Base-by-base conservation (phyloP, 92 coral and sea anemone genomes). In the Bergia sp. region DNA sequence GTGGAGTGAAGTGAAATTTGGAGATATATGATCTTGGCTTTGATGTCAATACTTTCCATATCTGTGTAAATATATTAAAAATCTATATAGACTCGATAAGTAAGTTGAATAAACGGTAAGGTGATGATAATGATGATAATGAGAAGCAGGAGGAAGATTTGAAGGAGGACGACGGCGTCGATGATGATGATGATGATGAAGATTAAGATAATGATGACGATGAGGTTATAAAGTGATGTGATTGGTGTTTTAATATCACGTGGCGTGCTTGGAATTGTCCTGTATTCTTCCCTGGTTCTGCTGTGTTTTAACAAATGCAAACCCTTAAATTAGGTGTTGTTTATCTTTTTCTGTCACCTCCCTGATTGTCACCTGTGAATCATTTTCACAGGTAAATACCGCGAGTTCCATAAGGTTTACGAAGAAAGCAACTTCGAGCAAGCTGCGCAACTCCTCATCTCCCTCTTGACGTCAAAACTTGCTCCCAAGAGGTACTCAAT, bases 401-500 rank as follows among this genome's bases (percentile, higher is more conserved):
- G 98, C 7, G 99, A 97, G 84, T 97, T 97, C 85, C 99, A 97
- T 82, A 90, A 89, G 73, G 91, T 96, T 91, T 97, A 97, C 86
- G 99, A 92, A 82, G 96, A 94, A 36, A 92, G 96, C 85, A 89
- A 93, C 47, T 94, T 97, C 83, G 71, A 82, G 3, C 95, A 92
- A 23, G 98, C 99, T 67, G 95, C 95, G 3, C 86, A 89, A n/a
- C 93, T 97, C 67, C 89, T 97, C 57, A 89, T 97, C 74, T 97
- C 99, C 9, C 92, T 97, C 53, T 90, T 97, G 66, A 94, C 99
- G 21, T 97, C 99, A n/a, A 95, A 95, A 85, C 98, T 97, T 40
- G 98, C 99, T 2, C 99, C 99, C 10, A 96, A 97, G 93, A 92
- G 98, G 99, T 97, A 86, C 41, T 37, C 5, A 57, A 20, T 20